Conservation (phyloP, 2,888 invertebrate genomes). For the Eupithecia pulchellata region DNA sequence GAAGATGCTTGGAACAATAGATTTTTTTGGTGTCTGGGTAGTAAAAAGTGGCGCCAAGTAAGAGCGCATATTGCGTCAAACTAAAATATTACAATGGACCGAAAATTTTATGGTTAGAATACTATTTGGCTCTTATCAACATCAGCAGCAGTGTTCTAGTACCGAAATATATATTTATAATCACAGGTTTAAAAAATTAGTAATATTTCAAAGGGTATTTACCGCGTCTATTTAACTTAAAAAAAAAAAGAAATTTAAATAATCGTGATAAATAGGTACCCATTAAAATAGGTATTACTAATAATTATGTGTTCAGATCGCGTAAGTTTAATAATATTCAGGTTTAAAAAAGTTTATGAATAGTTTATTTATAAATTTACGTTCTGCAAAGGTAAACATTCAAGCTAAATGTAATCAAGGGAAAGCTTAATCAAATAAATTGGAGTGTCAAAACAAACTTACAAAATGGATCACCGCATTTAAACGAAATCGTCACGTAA, state of each 20-base stretch:
- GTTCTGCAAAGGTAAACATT: constrained; percentile 10
- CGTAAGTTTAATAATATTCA: too few species aligned
- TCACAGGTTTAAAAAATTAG: too few species aligned
- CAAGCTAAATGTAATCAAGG: constrained; percentile 34
- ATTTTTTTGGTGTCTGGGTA: constrained; percentile 44
- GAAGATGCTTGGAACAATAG: constrained; percentile 64
- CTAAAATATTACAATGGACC: constrained; percentile 26
- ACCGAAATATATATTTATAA: not conserved
- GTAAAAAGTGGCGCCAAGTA: constrained; percentile 59
- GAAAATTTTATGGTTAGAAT: constrained; percentile 9
- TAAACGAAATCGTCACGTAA: constrained; percentile 48
- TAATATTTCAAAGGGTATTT: too few species aligned
- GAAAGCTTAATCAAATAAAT: constrained; percentile 61
- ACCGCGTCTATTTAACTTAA: too few species aligned
- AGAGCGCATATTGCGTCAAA: constrained; percentile 49
- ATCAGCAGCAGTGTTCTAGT: not conserved
- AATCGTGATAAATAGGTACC: too few species aligned
- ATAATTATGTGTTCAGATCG: too few species aligned
- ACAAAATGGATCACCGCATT: constrained; percentile 43
- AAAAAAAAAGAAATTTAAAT: too few species aligned
- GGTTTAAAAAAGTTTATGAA: too few species aligned
- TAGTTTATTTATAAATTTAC: too few species aligned
- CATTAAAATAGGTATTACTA: too few species aligned
- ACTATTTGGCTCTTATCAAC: not conserved
- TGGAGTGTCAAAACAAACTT: constrained; percentile 57